phyloP scores from a whole-genome alignment of 2,888 invertebrate species.

The Ichneumon xanthorius region DNA sequence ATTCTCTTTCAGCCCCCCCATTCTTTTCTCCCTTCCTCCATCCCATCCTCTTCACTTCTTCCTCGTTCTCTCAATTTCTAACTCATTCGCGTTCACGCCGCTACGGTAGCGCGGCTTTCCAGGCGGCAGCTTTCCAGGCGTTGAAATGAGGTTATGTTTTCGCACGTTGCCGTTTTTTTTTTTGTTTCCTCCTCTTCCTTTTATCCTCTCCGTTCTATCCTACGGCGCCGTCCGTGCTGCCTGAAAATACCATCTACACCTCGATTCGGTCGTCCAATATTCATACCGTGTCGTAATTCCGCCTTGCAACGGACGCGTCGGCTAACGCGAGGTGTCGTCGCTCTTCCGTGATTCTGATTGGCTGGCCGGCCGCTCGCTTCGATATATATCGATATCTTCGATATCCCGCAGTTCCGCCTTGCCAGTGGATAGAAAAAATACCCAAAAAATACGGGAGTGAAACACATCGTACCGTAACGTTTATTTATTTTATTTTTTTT shows the following conservation, averaged over 20 bases:
- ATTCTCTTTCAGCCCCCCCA: slow-evolving; percentile 17
- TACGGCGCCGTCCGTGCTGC: slow-evolving; percentile 32
- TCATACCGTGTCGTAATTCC: not conserved
- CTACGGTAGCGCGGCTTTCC: slow-evolving; percentile 16
- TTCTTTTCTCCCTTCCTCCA: not conserved
- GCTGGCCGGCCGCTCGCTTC: not conserved
- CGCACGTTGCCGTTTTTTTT: slow-evolving; percentile 32
- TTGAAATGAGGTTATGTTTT: slow-evolving; percentile 51
- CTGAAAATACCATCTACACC: slow-evolving; percentile 1
- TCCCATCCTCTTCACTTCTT: slow-evolving; percentile 15
- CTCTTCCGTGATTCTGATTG: slow-evolving; percentile 3
- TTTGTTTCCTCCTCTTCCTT: not conserved
- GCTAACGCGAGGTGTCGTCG: not conserved
- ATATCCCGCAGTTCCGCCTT: not conserved
- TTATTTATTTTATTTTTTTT: no score
- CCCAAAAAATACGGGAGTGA: not conserved
- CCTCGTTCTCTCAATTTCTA: slow-evolving; percentile 19
- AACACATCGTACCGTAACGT: not conserved
- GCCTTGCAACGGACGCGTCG: not conserved
- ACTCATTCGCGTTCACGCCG: slow-evolving; percentile 27
- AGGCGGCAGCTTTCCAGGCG: slow-evolving; percentile 31
- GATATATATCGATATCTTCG: slow-evolving; percentile 2
- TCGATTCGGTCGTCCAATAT: slow-evolving; percentile 6
- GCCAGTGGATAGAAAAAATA: not conserved
- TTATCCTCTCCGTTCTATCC: slow-evolving; percentile 43